Evolutionary conservation across 1,140 invertebrate species (phyloP).

Genomic region (Teleogryllus occipitalis): DNA sequence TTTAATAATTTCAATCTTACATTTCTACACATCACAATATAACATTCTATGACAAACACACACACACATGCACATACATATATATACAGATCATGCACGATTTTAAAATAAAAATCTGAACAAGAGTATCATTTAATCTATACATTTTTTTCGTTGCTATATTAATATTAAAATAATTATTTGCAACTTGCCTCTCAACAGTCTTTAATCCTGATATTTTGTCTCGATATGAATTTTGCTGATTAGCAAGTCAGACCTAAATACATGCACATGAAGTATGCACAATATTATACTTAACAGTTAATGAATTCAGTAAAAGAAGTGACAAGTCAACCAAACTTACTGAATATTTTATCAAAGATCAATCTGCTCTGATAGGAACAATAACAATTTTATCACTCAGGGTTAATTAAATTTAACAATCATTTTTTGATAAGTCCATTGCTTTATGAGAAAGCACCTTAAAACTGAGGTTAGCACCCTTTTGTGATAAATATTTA

Average conservation of each 20-base stretch:
- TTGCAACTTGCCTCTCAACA: neutral
- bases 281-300: no score
- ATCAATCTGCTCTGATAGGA: neutral
- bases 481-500: neutral
- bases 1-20: no score
- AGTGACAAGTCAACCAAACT: neutral
- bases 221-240: no score
- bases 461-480: neutral
- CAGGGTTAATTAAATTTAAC: neutral
- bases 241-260: no score
- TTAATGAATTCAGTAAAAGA: no score
- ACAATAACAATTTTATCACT: neutral
- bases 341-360: neutral
- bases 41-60: neutral
- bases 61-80: neutral
- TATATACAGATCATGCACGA: neutral
- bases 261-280: no score
- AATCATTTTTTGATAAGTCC: no score
- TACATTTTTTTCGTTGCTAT: neutral
- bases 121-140: constrained; percentile 2
- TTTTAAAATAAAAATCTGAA: constrained; percentile 6
- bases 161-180: neutral
- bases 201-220: neutral
- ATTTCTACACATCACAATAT: neutral
- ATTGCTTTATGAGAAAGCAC: neutral